phyloP scores from a whole-genome alignment of 2,888 invertebrate species.

The Caenorhabditis afra region DNA sequence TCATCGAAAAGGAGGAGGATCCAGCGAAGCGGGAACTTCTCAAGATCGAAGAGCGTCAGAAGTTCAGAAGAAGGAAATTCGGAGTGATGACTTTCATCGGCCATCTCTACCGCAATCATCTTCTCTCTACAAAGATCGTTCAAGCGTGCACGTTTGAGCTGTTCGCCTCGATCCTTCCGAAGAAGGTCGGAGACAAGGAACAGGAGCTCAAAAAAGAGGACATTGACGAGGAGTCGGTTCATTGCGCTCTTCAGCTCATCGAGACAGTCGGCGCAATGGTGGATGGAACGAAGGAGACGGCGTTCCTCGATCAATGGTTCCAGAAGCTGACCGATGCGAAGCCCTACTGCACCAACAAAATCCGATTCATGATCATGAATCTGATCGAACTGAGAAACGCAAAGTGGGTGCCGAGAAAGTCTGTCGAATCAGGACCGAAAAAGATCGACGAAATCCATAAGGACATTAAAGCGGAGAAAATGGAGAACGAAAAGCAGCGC shows the following conservation, averaged over 20 bases:
- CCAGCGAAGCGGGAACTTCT: constrained; percentile 64
- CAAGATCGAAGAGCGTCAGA: constrained; percentile 56
- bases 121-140: constrained; percentile 69
- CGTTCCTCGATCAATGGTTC: constrained; percentile 59
- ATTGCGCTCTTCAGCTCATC: constrained; percentile 59
- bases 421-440: constrained; percentile 69
- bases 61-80: constrained; percentile 72
- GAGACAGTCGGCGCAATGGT: constrained; percentile 47
- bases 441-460: constrained; percentile 71
- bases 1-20: constrained; percentile 67
- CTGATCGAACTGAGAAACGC: constrained; percentile 62
- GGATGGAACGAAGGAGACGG: constrained; percentile 21
- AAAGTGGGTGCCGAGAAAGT: constrained; percentile 66
- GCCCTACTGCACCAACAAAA: constrained; percentile 59
- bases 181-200: constrained; percentile 6
- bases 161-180: constrained; percentile 36
- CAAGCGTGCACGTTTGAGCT: constrained; percentile 65
- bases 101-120: constrained; percentile 65
- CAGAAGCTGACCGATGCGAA: constrained; percentile 45
- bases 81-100: constrained; percentile 78
- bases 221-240: constrained; percentile 61
- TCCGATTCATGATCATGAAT: constrained; percentile 72
- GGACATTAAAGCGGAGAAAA: constrained; percentile 65
- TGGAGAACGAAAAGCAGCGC: constrained; percentile 61
- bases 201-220: background rate